Conservation (phyloP, 2,113 vertebrate genomes). For the Ellobius talpinus region DNA sequence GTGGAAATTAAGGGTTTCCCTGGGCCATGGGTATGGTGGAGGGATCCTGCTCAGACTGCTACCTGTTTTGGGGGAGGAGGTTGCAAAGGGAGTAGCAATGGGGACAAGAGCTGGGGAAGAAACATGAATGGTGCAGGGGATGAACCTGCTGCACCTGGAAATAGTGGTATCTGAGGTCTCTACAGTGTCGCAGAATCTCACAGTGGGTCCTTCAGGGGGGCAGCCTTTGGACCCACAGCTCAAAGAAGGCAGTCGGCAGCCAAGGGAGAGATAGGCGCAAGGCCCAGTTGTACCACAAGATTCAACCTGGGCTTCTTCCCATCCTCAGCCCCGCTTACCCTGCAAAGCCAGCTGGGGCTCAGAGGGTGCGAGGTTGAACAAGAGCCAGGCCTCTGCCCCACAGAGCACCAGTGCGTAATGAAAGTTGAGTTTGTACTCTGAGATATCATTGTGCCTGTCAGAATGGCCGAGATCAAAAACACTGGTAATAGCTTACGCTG, state of each 20-base stretch:
- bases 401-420: no score
- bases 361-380: neutral
- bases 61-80: neutral
- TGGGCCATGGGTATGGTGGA: neutral
- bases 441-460: no score
- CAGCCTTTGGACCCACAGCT: neutral
- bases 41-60: neutral
- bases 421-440: no score
- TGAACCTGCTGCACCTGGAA: neutral
- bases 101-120: neutral
- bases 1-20: neutral
- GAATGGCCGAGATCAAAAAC: no score
- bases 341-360: neutral
- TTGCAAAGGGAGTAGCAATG: no score
- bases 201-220: fast-evolving
- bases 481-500: no score
- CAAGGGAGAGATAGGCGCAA: neutral
- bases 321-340: neutral
- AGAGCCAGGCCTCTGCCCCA: fast-evolving
- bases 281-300: neutral
- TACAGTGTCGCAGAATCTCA: neutral
- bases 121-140: neutral
- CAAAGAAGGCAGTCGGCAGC: no score
- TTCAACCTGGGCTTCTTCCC: neutral
- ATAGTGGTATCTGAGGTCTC: neutral